These are phyloP conservation scores for Diabrotica virgifera DNA, from an alignment of 1,140 invertebrate species.

Conservation along the genomic window DNA sequence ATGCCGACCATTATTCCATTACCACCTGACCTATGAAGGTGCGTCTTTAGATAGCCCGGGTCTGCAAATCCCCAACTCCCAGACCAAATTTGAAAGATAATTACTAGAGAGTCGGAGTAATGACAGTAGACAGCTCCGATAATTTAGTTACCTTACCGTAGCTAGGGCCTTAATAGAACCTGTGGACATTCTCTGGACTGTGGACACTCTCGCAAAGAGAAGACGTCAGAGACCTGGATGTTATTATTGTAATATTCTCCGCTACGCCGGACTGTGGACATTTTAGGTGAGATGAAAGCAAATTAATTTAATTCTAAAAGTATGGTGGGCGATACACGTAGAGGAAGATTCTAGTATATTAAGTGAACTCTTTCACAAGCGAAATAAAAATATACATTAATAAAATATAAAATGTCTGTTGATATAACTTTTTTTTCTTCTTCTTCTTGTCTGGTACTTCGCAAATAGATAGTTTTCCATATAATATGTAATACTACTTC, in stretches of 20 bases:
- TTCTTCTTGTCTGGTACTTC: no score
- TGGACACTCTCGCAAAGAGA: constrained; percentile 7
- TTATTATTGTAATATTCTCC: constrained; percentile 9
- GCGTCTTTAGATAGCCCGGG: constrained; percentile 27
- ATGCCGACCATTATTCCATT: constrained; percentile 18
- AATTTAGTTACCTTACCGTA: constrained; percentile 42
- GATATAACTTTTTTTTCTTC: no score
- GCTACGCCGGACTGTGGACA: background rate
- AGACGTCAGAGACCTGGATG: constrained; percentile 6
- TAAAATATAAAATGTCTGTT: no score
- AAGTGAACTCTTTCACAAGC: no score
- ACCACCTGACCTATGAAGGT: constrained; percentile 26
- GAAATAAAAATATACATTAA: no score
- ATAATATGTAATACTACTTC: no score
- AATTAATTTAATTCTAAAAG: no score
- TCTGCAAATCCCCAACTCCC: constrained; percentile 45
- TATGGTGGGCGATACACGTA: no score
- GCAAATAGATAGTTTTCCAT: no score
- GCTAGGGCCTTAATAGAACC: constrained; percentile 28
- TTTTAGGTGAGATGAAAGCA: no score
- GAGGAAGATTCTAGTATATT: no score
- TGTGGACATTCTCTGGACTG: constrained; percentile 25
- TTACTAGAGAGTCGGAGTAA: constrained; percentile 42
- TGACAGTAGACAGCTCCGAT: constrained; percentile 37
- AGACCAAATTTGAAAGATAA: constrained; percentile 49